phyloP scores from a whole-genome alignment of 2,888 invertebrate genomes.

The Tiliacea aurago region DNA sequence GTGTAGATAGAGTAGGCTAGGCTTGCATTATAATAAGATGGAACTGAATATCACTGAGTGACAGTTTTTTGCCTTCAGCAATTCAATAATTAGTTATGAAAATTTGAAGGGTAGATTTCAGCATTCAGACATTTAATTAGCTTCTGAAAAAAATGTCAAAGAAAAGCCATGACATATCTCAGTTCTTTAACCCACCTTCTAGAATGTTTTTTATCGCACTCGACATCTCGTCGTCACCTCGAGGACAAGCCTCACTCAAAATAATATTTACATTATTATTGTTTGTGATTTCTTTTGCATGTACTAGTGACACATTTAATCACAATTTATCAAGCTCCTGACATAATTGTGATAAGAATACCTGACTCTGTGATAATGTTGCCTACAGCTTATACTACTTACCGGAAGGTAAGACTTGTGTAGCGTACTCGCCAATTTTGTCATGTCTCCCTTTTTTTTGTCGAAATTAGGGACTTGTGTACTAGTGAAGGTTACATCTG shows the following conservation, averaged over 20 bases:
- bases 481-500: neutral
- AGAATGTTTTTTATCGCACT: slow-evolving; percentile 2
- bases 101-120: neutral
- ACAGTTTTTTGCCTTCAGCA: neutral
- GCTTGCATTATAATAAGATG: neutral
- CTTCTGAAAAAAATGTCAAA: too few species aligned
- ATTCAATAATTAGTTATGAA: neutral
- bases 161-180: neutral
- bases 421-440: neutral
- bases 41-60: neutral
- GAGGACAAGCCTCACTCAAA: slow-evolving; percentile 3
- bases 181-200: slow-evolving; percentile 1
- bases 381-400: slow-evolving; percentile 20
- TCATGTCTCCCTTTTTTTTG: too few species aligned
- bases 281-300: slow-evolving; percentile 37
- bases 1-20: neutral
- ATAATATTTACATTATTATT: slow-evolving; percentile 48
- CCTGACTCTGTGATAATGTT: slow-evolving; percentile 32
- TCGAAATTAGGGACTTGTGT: rapidly evolving
- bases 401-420: slow-evolving; percentile 10
- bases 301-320: slow-evolving; percentile 64
- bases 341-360: slow-evolving; percentile 64
- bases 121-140: too few species aligned
- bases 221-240: neutral
- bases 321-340: slow-evolving; percentile 63